Base-by-base conservation (phyloP, 2,797 vertebrate genomes). In the Acrocephalus scirpaceus region DNA sequence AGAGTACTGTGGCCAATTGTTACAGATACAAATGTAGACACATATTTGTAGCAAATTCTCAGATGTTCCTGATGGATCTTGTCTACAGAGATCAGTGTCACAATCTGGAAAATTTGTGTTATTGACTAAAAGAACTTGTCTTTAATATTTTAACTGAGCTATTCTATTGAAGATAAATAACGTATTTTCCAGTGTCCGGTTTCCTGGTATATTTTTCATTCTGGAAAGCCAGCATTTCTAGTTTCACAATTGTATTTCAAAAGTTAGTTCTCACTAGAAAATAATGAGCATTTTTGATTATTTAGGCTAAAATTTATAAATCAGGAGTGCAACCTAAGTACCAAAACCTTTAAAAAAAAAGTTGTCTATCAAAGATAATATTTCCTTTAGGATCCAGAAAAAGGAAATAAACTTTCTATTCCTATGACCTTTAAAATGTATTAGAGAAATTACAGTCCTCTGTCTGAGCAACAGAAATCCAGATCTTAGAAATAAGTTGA, bases 91-190 rank as follows among this genome's bases (percentile, higher is more conserved):
- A 23, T 50, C 51, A 47, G 12, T 45, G 22, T 40, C 50, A 69
- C 11, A 50, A 16, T 34, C 5, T 48, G 21, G 14, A 5, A 86
- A 36, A 45, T 40, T 26, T 47, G 1, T 62, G 10, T 30, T 42
- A 76, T 32, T 45, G 4, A 32, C 4, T 61, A 27, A 42, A 57
- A 76, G 0, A 61, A 38, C 53, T 58, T 0, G 23, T 42, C 2
- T 61, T 44, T 44, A 48, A 62, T 15, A 1, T 51, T 71, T 32
- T 53, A 30, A n/a, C 4, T 19, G 13, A 77, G 19, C 0, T 36
- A 19, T 58, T 80, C 17, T 38, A 18, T 47, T 77, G 21, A 65
- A 80, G 7, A 32, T 16, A 45, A 3, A 20, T 8, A 3, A 3
- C 1, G 3, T 40, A 10, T 50, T 60, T 88, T 32, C 21, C 26